Evolutionary conservation across 2,888 invertebrate species (phyloP).

Genomic region (Napeogenes sylphis): DNA sequence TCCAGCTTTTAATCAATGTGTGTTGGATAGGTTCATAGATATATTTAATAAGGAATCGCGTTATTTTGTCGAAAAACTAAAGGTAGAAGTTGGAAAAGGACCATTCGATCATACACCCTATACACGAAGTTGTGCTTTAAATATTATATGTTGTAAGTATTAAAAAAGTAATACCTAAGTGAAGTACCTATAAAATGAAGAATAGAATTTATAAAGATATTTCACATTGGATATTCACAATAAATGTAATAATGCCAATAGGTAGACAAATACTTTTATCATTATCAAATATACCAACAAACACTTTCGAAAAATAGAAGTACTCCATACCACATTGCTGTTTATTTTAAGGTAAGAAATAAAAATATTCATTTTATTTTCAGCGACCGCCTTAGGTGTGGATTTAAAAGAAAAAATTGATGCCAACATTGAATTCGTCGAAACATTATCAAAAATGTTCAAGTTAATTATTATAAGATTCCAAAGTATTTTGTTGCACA

Average conservation of each 20-base stretch:
- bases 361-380: not conserved
- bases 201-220: too few species aligned
- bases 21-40: constrained; percentile 48
- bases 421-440: constrained; percentile 52
- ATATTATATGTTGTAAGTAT: constrained; percentile 35
- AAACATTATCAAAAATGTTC: constrained; percentile 53
- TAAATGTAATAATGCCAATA: too few species aligned
- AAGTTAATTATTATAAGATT: constrained; percentile 55
- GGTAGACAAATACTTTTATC: too few species aligned
- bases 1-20: constrained; percentile 31
- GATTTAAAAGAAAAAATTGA: constrained; percentile 51
- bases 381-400: constrained; percentile 28
- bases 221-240: too few species aligned
- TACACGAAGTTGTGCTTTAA: constrained; percentile 51
- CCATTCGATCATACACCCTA: constrained; percentile 56
- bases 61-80: constrained; percentile 43
- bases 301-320: too few species aligned
- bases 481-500: constrained; percentile 57
- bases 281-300: too few species aligned
- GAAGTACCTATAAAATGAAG: constrained; percentile 16
- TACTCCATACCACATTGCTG: too few species aligned
- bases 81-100: constrained; percentile 29
- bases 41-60: constrained; percentile 53
- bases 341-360: too few species aligned
- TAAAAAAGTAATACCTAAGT: constrained; percentile 37